These are phyloP conservation scores for Asarcornis scutulata DNA, from an alignment of 2,113 vertebrate genomes.

Conservation along the genomic window DNA sequence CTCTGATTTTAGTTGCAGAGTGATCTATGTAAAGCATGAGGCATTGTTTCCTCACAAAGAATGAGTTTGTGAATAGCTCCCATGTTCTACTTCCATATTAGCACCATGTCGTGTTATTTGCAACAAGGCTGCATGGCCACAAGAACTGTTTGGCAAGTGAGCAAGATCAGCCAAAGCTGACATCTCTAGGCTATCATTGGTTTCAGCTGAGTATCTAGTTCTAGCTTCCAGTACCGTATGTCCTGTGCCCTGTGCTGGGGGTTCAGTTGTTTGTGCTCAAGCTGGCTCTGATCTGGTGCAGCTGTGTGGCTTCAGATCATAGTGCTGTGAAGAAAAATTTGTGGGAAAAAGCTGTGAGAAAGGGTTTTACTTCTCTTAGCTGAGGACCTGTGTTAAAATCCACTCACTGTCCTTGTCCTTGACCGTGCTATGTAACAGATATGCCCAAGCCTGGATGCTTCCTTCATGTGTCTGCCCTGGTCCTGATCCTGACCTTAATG, in stretches of 20 bases:
- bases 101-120: neutral
- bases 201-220: neutral
- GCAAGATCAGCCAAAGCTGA: neutral
- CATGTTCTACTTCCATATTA: neutral
- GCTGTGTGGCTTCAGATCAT: neutral
- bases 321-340: neutral
- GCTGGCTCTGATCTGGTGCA: rapidly evolving
- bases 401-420: neutral
- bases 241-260: neutral
- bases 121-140: neutral
- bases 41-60: neutral
- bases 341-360: neutral
- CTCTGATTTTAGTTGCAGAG: neutral
- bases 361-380: neutral
- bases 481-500: neutral
- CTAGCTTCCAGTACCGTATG: neutral
- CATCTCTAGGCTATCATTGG: neutral
- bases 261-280: neutral
- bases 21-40: neutral
- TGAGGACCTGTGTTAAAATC: neutral
- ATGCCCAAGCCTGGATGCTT: neutral
- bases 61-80: neutral
- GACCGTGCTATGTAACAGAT: rapidly evolving
- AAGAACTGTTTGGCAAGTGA: neutral
- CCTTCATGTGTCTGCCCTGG: neutral